Base-by-base conservation (phyloP, 2,888 invertebrate species). In the Parapristionchus giblindavisi region DNA sequence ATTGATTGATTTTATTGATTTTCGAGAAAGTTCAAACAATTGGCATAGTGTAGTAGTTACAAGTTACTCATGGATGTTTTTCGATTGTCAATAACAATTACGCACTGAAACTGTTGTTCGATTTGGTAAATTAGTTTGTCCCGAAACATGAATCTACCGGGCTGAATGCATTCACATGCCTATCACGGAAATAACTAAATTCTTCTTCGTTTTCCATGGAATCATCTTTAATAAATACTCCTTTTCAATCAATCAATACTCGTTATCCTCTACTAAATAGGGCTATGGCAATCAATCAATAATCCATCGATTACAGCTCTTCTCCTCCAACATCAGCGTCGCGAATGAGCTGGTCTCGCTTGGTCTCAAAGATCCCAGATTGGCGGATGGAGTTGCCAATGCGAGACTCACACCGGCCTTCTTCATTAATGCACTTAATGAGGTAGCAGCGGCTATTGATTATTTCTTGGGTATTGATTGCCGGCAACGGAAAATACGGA, bases 361-460 rank as follows among this genome's bases (percentile, higher is more conserved):
- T n/a, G 70, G 74, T 21, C 27, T 78, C 14, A 61, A 66, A 27
- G 70, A 77, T 6, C n/a, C n/a, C n/a, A 51, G 48, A 24, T 48
- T 66, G 29, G 75, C 70, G 14, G 72, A 66, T 21, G 61, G 51
- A 11, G 77, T 79, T 24, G 60, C 68, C 43, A 77, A 77, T 54
- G 24, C 80, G 24, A 60, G 27, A 24, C 43, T 79, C n/a, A 77
- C 75, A 4, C 65, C 76, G 3, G n/a, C 27, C 3, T 77, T 78
- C 38, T 75, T 75, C 58, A 5, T 51, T 21, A 52, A 75, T 61
- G 77, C 66, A 36, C 51, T 60, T 2, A 34, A 76, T 32, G 61
- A 48, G 68, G 78, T 78, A 54, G 11, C 60, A 3, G 21, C n/a
- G 63, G 38, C 5, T 40, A 63, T 34, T 11, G 60, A 36, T 34